Conservation (phyloP, 1,140 invertebrate species). For the Manduca sexta region DNA sequence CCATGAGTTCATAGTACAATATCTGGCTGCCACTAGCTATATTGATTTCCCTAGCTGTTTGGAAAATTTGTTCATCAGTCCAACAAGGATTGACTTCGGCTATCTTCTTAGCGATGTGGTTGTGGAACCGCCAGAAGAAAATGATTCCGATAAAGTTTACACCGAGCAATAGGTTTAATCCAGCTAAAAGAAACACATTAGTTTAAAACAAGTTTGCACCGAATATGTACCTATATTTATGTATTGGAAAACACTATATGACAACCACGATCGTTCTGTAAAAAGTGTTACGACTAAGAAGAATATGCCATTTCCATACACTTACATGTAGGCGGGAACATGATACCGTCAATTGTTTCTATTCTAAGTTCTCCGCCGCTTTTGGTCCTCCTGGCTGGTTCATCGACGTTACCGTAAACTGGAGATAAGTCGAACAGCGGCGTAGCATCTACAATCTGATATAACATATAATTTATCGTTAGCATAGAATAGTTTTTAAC, state of each 20-base stretch:
- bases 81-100: slow-evolving; percentile 74
- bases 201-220: too few species aligned
- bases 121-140: slow-evolving; percentile 61
- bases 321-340: neutral
- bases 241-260: too few species aligned
- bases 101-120: slow-evolving; percentile 74
- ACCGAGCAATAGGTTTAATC: neutral
- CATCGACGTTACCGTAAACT: slow-evolving; percentile 8
- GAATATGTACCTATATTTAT: too few species aligned
- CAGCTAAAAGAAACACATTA: too few species aligned
- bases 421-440: slow-evolving; percentile 8
- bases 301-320: neutral
- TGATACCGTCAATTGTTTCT: neutral
- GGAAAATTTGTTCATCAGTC: slow-evolving; percentile 75
- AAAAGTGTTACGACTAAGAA: too few species aligned
- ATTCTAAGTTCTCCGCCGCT: neutral
- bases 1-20: slow-evolving; percentile 8
- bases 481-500: too few species aligned
- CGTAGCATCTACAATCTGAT: slow-evolving; percentile 6
- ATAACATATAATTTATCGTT: neutral
- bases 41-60: slow-evolving; percentile 74
- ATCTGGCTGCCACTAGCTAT: slow-evolving; percentile 10
- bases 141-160: neutral
- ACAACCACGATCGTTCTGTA: too few species aligned
- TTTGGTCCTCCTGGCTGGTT: neutral